Evolutionary conservation across 2,888 invertebrate species (phyloP), one percentile per base, ranked within the genome.

Genomic region (Syrista parreyssii): DNA sequence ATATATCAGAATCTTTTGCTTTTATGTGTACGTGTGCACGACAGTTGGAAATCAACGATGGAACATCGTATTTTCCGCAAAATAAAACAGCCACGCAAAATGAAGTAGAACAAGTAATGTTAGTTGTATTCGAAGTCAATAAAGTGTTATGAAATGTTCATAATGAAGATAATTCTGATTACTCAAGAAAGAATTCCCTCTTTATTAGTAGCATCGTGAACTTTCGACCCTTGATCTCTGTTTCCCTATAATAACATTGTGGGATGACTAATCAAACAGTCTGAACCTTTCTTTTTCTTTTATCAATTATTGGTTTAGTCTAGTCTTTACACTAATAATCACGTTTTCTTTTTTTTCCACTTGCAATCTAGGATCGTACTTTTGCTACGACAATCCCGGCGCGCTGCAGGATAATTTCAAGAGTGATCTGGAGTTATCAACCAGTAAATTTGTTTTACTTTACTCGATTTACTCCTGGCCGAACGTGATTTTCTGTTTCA

Each of bases 401-500:
- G 98, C 99, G 9, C 92, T 99, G 76, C 97, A 98, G 91, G 96
- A 98, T 89, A 94, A 96, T 85, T 98, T 97, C 90, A 95, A 95
- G 88, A 92, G 93, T 83, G 98, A 98, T 89, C 93, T 98, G 88
- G 93, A 95, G 83, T 93, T 99, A 82, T 94, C 94, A 76, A 97
- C 96, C 78, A 95, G 96, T 11, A 94, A 97, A 91, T 99, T 97
- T 93, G 96, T 97, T 81, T 92, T 96, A 80, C 93, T 99, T 73
- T 99, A 99, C 92, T 96, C 97, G 9, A 95, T 98, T 91, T 99
- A 99, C 91, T 98, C 98, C 0, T 99, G 98, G 98, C 99, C 99
- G 40, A 99, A 99, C 93, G 97, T 98, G 4, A 93, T 99, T 79
- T 93, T 99, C 79, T 98, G 98, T 92, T 98, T 99, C 91, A 94